Evolutionary conservation across 2,888 invertebrate genomes (phyloP).

Genomic region (Ormia ochracea): DNA sequence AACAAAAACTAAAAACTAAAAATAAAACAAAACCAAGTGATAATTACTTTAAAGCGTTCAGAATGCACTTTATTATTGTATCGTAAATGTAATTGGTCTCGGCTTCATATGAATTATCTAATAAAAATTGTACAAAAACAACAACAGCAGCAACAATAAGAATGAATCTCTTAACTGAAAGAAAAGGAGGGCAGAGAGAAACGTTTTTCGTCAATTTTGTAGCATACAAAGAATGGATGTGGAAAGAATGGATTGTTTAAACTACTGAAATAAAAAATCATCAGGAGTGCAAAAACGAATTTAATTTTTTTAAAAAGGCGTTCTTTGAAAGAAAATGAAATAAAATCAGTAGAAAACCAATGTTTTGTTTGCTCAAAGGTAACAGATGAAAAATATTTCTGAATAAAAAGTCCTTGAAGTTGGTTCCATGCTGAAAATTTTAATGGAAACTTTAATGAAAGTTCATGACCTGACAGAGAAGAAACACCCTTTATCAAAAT

Average conservation of each 20-base stretch:
- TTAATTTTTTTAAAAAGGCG: not conserved
- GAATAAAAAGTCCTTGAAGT: no score
- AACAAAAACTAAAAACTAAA: not conserved
- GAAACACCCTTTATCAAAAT: no score
- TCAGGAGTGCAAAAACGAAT: not conserved
- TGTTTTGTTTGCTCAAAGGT: not conserved
- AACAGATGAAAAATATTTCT: no score
- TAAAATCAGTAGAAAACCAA: no score
- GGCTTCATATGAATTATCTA: slow-evolving; percentile 65
- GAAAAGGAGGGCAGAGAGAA: not conserved
- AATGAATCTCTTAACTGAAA: not conserved
- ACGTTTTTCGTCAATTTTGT: not conserved
- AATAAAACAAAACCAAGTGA: slow-evolving; percentile 47
- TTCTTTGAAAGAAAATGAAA: not conserved
- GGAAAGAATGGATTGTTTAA: slow-evolving; percentile 27
- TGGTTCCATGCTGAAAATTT: no score
- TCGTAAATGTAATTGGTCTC: slow-evolving; percentile 75
- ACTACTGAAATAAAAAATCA: slow-evolving; percentile 17
- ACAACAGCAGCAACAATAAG: not conserved
- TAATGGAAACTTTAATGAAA: no score
- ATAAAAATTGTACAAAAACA: slow-evolving; percentile 23
- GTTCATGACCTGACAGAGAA: no score
- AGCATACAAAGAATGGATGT: slow-evolving; percentile 7
- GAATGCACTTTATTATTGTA: slow-evolving; percentile 71
- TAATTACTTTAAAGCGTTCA: slow-evolving; percentile 67